Base-by-base conservation (phyloP, 35 echinoderm and acorn worm genomes). In the Acanthaster planci region DNA sequence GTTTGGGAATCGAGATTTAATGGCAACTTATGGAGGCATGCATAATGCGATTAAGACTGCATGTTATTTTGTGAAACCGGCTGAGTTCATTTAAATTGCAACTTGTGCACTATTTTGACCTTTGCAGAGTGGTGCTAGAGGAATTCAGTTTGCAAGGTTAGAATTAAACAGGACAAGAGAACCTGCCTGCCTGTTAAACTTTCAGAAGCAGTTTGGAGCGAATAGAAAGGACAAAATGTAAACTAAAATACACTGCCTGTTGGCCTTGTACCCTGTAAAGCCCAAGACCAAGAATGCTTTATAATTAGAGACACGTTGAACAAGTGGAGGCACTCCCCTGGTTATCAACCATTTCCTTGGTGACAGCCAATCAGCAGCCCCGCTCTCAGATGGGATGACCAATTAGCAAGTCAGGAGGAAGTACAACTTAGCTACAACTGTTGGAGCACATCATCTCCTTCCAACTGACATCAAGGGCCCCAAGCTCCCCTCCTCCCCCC, bases 31-130 rank as follows among this genome's bases (percentile, higher is more conserved):
- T 72, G 30, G 34, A 72, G 64, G 64, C 23, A 26, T 72, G 64
- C 34, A 34, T 72, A 72, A 72, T 72, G 64, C 64, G 30, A 72
- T 72, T 72, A 72, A 72, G 64, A 72, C 23, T 72, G 64, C 64
- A 47, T 72, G 64, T 34, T 21, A 72, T 35, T 72, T 72, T 72
- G 15, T 29, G 26, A 26, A 72, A 26, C 64, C 23, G 10, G 26
- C 64, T 26, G 64, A 31, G 64, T n/a, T 72, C 30, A 31, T 72
- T 72, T 72, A 72, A 72, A 72, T 35, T 26, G 22, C 34, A 72
- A 31, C 64, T 0, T 36, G 64, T 72, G 64, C 34, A 72, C 64
- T 72, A 72, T 72, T 23, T 34, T 72, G 64, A 72, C 64, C 64
- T 26, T 72, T 21, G 64, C 64, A 31, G 4, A 6, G 4, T 12